Base-by-base conservation (phyloP, 2,888 invertebrate genomes). In the Orthosia incerta region DNA sequence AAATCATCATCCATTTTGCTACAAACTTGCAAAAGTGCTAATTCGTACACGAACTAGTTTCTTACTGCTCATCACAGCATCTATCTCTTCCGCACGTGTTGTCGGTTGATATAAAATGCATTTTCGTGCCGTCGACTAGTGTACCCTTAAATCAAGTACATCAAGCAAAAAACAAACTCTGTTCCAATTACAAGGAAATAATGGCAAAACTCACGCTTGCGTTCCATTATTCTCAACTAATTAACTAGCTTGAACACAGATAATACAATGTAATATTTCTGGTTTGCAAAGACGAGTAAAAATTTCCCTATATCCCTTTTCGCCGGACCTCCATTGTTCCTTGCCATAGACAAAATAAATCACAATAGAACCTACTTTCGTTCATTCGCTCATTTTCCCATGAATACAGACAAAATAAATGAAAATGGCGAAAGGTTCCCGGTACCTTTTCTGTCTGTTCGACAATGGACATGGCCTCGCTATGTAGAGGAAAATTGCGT, bases 321-420 rank as follows among this genome's bases (percentile, higher is more conserved):
- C 59, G 39, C 51, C 18, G 62, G n/a, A 23, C 55, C 50, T 18
- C 78, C 67, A 71, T 84, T 84, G 84, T 84, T 76, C 73, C 72
- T 59, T 39, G 48, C 64, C 61, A 63, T 71, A 71, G 71, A 80
- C 76, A 75, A 81, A 81, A 80, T 77, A 80, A 78, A 80, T 80
- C 74, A 86, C 82, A 84, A 85, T 82, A 75, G 79, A 69, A 62
- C 64, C 60, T 73, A 70, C 65, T 71, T 67, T 74, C 62, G 71
- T 69, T 78, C 74, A 76, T 67, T 74, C 62, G 73, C 73, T 78
- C 74, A 76, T 80, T 78, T 80, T 71, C 71, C 79, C 60, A 85
- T 84, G 84, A 86, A 85, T 80, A 80, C 74, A 73, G 65, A 64
- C 61, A 75, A 80, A 80, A 80, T 80, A 82, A 80, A 86, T 86